phyloP scores from a whole-genome alignment of 2,797 vertebrate species.

The Alcedo quadribrachys region DNA sequence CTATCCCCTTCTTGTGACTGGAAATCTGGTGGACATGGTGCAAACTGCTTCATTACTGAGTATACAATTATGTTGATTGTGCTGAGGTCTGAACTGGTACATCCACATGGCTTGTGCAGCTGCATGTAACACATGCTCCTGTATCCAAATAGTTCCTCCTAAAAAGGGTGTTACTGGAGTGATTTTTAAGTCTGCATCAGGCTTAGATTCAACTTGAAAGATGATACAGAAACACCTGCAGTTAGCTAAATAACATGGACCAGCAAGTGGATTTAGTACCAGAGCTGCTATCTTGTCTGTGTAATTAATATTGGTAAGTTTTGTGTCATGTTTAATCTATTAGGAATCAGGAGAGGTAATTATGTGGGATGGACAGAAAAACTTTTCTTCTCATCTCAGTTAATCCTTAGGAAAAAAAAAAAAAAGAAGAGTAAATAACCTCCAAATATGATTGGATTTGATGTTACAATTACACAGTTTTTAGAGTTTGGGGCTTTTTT shows the following conservation, averaged over 20 bases:
- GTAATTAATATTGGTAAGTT: background rate
- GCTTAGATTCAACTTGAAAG: background rate
- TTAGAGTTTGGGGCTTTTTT: background rate
- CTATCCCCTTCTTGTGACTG: background rate
- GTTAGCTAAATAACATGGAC: background rate
- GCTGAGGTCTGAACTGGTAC: background rate
- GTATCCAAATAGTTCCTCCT: background rate
- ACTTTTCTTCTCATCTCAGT: background rate
- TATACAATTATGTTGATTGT: rapidly evolving
- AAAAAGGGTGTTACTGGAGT: background rate
- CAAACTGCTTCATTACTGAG: background rate
- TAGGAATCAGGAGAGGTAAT: background rate
- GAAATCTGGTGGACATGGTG: background rate
- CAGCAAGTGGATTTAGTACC: background rate
- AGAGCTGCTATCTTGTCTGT: background rate
- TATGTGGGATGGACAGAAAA: background rate
- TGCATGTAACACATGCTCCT: background rate
- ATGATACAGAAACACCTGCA: background rate
- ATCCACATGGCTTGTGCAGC: background rate
- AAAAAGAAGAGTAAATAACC: background rate
- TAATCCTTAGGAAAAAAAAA: background rate
- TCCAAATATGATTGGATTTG: background rate
- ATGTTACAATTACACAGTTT: background rate
- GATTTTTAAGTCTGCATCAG: background rate
- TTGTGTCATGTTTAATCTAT: background rate